Evolutionary conservation across 2,888 invertebrate genomes (phyloP), one percentile per base, ranked within the genome.

Genomic region (Tachina fera): DNA sequence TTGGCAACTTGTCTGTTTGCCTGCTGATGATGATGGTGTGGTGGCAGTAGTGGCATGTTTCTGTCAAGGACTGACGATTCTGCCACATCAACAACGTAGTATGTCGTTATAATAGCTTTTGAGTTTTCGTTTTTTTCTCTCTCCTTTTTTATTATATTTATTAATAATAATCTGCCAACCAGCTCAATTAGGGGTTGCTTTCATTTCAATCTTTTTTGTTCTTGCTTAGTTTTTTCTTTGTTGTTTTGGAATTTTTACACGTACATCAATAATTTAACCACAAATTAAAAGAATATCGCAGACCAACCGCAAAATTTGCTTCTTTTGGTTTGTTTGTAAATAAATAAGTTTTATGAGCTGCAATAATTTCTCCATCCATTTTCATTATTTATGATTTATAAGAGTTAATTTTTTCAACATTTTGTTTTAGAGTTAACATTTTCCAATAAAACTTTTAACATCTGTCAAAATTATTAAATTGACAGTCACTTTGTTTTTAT

Each of bases 191-290:
- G 65, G 82, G 82, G 82, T 82, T 82, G 76, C 31, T 76, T 70
- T 60, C 45, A 6, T 47, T 45, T 8, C n/a, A n/a, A n/a, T 43
- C 51, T 61, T 45, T 31, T 65, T 31, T 31, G 11, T 49, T 60
- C 13, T 58, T 75, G 6, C 31, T 43, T 14, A 58, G 43, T 43
- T 11, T 10, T 43, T 47, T 60, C 60, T 63, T 71, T 71, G 47
- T 79, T 43, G 16, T 6, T 72, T 47, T 60, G 31, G 10, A 67
- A 65, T 58, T 76, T 71, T 63, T 65, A 72, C 71, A 72, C 60
- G 65, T 60, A 77, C 77, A 83, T 83, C 65, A 72, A 83, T 83
- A 83, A 81, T 83, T 83, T 60, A 77, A 83, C 83, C 77, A 83
- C 83, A 83, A 83, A 83, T 77, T 77, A 83, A 83, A 76, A 83